phyloP scores from a whole-genome alignment of 2,888 invertebrate species.

The Plagodis dolabraria region DNA sequence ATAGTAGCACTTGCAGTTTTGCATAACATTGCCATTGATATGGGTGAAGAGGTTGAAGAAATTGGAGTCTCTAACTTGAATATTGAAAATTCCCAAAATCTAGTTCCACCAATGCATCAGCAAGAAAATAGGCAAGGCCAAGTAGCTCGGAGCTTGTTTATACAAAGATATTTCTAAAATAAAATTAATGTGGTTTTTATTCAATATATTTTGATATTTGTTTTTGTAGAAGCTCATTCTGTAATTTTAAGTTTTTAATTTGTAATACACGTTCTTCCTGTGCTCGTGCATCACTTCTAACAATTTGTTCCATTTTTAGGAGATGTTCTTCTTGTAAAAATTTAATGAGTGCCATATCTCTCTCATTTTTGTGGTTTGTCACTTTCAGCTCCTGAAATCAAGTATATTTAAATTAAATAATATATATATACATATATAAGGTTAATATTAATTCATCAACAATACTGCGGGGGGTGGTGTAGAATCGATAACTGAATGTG shows the following conservation, averaged over 20 bases:
- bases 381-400: not conserved
- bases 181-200: constrained; percentile 3
- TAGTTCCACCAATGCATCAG: constrained; percentile 1
- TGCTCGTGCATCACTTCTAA: constrained; percentile 1
- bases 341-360: not conserved
- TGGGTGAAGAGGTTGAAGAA: constrained; percentile 3
- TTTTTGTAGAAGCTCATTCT: constrained; percentile 1
- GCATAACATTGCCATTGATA: constrained; percentile 18
- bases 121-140: constrained; percentile 1
- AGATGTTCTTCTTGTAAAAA: constrained; percentile 2
- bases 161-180: not conserved
- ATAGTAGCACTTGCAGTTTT: constrained; percentile 22
- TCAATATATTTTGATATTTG: constrained; percentile 4
- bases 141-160: constrained; percentile 2
- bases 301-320: not conserved
- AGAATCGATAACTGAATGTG: too few relatives aligned
- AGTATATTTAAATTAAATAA: not conserved
- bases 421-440: not conserved
- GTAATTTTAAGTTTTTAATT: not conserved
- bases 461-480: too few relatives aligned
- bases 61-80: not conserved
- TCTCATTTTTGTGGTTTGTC: constrained; percentile 1
- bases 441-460: too few relatives aligned
- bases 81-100: not conserved
- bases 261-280: not conserved